phyloP scores from a whole-genome alignment of 1,140 invertebrate species.

The Brachionus angularis region DNA sequence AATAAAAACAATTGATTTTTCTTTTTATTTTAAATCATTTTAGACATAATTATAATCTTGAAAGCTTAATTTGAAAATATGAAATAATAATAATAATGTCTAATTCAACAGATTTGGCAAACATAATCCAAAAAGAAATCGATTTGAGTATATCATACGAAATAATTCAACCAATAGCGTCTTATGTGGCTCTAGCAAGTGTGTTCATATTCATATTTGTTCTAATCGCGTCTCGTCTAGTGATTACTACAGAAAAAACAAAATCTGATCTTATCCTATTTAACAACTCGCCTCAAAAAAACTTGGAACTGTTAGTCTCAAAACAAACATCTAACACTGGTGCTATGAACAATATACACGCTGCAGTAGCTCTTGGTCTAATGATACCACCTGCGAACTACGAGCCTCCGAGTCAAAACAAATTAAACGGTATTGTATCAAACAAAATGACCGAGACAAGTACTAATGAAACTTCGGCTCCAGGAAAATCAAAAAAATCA shows the following conservation, averaged over 20 bases:
- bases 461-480: not conserved
- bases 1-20: too few species aligned
- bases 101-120: too few species aligned
- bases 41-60: too few species aligned
- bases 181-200: conserved; percentile 32
- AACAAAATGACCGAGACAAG: not conserved
- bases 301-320: conserved; percentile 16
- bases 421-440: not conserved
- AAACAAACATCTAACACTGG: conserved; percentile 24
- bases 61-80: too few species aligned
- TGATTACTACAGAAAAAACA: conserved; percentile 12
- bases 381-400: conserved; percentile 38
- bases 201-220: conserved; percentile 14
- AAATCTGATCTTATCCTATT: conserved; percentile 35
- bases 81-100: too few species aligned
- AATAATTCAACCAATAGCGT: conserved; percentile 2
- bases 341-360: conserved; percentile 37
- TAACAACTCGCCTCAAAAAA: conserved; percentile 30
- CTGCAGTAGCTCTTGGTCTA: conserved; percentile 27
- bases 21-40: too few species aligned
- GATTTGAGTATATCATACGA: conserved; percentile 18
- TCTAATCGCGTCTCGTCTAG: conserved; percentile 18
- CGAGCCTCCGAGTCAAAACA: conserved; percentile 9
- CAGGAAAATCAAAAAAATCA: conserved; percentile 17
- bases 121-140: too few species aligned